Evolutionary conservation across 2,888 invertebrate species (phyloP), one percentile per base, ranked within the genome.

Genomic region (Heliothis peltigera): DNA sequence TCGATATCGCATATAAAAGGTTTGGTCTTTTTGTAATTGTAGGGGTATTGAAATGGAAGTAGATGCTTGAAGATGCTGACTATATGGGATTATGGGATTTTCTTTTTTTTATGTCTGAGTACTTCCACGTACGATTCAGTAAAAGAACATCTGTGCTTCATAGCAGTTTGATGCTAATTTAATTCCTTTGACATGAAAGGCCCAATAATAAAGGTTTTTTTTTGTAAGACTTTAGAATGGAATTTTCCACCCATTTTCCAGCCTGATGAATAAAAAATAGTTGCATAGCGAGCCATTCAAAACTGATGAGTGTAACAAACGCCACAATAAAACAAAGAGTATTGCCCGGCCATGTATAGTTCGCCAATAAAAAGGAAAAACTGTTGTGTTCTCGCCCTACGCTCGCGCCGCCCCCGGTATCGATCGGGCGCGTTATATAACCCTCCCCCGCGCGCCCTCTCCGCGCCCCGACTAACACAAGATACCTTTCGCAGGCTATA

Each of bases 341-440:
- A 75, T 80, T 69, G 65, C 73, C 59, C 58, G 61, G 46, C 63
- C 66, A 64, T 65, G 70, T 77, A 74, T 82, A 85, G 83, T 81
- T 85, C 77, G 65, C 71, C 43, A 53, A 67, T 74, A 74, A 74
- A 77, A 74, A 83, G 84, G 79, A 83, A 82, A 84, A 77, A 81
- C 65, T 82, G 80, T 89, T 73, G 82, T 91, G 87, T 72, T 85
- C 84, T 85, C 83, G 77, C 80, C 84, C 86, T 86, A 86, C 83
- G 83, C 72, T 70, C 79, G 82, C 83, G 83, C 82, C 87, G 85
- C 85, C 86, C 87, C 80, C 75, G 59, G 81, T 92, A 94, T 94
- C 92, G 94, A 93, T 93, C 93, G 74, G 78, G 44, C 76, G 55
- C 80, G 89, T 94, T 94, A 93, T 90, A 85, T 93, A 94, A 94